A percentile compares a stretch with the other conserved stretches of the same genome.
Conservation (phyloP, 2,888 invertebrate genomes). For the Pristionchus arcanus region DNA sequence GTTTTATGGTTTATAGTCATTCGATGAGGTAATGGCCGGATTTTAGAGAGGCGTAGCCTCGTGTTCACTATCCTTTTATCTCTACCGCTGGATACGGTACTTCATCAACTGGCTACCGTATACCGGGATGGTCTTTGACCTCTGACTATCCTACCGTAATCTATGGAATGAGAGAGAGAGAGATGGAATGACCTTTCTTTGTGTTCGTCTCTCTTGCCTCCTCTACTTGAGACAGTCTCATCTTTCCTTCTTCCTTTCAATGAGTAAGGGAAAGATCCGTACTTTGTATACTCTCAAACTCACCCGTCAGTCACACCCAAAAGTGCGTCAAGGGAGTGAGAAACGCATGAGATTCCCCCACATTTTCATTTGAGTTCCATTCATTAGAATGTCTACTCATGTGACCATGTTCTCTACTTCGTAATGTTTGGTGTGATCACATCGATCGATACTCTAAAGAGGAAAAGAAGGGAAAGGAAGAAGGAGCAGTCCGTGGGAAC, state of each 20-base stretch:
- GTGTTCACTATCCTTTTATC: neutral
- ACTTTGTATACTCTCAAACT: conserved; percentile 22
- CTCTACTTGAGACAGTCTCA: conserved; percentile 17
- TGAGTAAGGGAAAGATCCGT: conserved; percentile 17
- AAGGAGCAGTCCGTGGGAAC: conserved; percentile 21
- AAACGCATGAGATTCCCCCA: neutral
- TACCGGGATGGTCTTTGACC: neutral
- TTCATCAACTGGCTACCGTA: neutral
- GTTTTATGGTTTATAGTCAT: conserved; percentile 49
- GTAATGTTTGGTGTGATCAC: neutral
- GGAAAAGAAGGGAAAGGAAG: neutral
- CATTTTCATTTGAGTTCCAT: neutral
- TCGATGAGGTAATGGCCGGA: conserved; percentile 46
- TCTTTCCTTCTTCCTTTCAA: conserved; percentile 11
- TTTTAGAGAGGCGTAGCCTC: conserved; percentile 12
- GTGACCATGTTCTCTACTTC: neutral
- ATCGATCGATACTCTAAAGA: neutral
- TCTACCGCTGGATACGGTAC: conserved; percentile 34
- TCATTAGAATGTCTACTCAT: neutral
- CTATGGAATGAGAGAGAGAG: neutral
- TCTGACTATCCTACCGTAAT: conserved; percentile 10
- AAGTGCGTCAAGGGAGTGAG: conserved; percentile 1
- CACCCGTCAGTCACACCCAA: conserved; percentile 12
- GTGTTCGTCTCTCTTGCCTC: neutral
- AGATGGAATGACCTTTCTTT: conserved; percentile 10